These are phyloP conservation scores for Axinella damicornis DNA, from an alignment of 37 sponge, comb jelly and placozoan genomes.

Conservation along the genomic window DNA sequence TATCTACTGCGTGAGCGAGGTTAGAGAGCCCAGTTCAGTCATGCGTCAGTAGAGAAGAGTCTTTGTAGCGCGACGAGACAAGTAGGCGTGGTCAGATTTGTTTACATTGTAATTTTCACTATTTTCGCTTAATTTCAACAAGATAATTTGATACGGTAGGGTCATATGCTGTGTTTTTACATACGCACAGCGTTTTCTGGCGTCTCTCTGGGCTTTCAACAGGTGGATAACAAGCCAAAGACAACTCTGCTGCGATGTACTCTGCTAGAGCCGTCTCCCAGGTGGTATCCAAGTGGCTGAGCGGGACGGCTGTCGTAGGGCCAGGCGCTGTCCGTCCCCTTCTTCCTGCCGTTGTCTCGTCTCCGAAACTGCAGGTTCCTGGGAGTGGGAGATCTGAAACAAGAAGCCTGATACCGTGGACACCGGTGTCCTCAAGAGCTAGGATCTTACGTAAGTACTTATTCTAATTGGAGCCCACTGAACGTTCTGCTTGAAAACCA, in stretches of 20 bases:
- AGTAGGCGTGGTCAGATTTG: too few relatives aligned
- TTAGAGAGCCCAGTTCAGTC: too few relatives aligned
- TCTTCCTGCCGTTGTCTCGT: background rate
- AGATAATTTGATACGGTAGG: too few relatives aligned
- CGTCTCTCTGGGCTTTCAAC: too few relatives aligned
- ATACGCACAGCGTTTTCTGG: background rate
- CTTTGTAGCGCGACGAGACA: too few relatives aligned
- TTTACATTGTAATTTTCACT: too few relatives aligned
- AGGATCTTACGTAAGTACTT: slow-evolving; percentile 33
- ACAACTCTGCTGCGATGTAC: slow-evolving; percentile 12
- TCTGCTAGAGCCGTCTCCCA: slow-evolving; percentile 14
- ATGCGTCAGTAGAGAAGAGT: too few relatives aligned
- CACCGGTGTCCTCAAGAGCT: slow-evolving; percentile 18
- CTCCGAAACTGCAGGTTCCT: background rate
- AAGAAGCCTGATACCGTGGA: slow-evolving; percentile 27
- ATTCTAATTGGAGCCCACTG: slow-evolving; percentile 26
- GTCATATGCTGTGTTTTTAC: too few relatives aligned
- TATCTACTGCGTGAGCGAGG: background rate
- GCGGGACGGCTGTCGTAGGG: background rate
- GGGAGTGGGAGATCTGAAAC: background rate
- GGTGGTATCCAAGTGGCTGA: slow-evolving; percentile 23
- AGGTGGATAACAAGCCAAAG: background rate
- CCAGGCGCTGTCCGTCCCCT: slow-evolving; percentile 1
- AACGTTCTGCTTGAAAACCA: background rate
- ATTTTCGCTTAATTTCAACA: background rate